These are phyloP conservation scores for Hybos culiciformis DNA, from an alignment of 2,888 invertebrate genomes.

Conservation along the genomic window DNA sequence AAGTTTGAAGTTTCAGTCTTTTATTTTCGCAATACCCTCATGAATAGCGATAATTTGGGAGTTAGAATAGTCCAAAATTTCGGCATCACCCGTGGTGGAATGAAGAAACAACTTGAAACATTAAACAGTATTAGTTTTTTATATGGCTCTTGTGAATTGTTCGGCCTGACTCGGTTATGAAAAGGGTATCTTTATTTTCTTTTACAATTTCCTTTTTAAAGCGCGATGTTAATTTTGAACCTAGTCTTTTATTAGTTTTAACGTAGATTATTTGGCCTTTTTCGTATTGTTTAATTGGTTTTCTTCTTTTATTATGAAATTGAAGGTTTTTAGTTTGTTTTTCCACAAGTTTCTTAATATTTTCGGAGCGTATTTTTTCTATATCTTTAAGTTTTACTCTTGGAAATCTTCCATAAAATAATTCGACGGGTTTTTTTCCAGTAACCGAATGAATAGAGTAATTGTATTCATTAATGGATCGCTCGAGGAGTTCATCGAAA, in stretches of 20 bases:
- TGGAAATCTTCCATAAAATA: slow-evolving; percentile 4
- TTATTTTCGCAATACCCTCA: slow-evolving; percentile 6
- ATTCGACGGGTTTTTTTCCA: slow-evolving; percentile 3
- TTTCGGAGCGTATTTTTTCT: slow-evolving; percentile 1
- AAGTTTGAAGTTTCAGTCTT: slow-evolving; percentile 8
- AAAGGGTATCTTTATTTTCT: slow-evolving; percentile 10
- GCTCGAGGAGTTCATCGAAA: neutral
- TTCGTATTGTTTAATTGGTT: slow-evolving; percentile 4
- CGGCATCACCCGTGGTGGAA: slow-evolving; percentile 1
- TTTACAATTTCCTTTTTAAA: slow-evolving; percentile 9
- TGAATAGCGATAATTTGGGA: slow-evolving; percentile 9
- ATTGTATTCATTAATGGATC: slow-evolving; percentile 7
- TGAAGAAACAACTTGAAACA: neutral
- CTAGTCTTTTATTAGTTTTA: slow-evolving; percentile 9
- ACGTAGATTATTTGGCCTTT: slow-evolving; percentile 7
- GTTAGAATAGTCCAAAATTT: slow-evolving; percentile 11
- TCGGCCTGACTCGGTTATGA: slow-evolving; percentile 7
- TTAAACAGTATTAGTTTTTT: neutral
- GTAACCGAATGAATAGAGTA: slow-evolving; percentile 5
- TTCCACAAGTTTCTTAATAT: slow-evolving; percentile 3
- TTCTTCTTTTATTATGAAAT: slow-evolving; percentile 6
- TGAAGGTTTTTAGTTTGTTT: slow-evolving; percentile 6
- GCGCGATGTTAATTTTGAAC: slow-evolving; percentile 6
- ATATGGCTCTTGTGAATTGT: slow-evolving; percentile 5
- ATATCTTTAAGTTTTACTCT: slow-evolving; percentile 2